Percentiles rank a stretch among this genome's conserved stretches.
Conservation (phyloP, 2,113 vertebrate species). For the Centrocercus urophasianus region DNA sequence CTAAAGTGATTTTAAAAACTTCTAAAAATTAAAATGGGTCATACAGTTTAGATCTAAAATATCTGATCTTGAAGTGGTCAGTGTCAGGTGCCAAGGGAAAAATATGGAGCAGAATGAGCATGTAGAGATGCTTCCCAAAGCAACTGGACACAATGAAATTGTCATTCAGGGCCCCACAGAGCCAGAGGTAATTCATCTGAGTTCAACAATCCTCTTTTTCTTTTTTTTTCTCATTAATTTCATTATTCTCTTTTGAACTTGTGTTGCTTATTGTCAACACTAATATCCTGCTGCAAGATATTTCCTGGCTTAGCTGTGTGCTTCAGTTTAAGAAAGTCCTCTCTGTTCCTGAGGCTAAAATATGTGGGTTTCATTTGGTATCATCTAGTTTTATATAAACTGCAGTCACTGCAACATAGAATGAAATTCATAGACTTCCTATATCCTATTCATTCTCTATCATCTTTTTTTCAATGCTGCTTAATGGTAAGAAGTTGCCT, state of each 20-base stretch:
- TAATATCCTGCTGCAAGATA: neutral
- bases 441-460: neutral
- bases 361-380: neutral
- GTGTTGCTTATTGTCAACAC: neutral
- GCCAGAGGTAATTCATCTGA: neutral
- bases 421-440: neutral
- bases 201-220: neutral
- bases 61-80: neutral
- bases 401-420: neutral
- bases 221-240: neutral
- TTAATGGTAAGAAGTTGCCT: neutral
- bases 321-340: neutral
- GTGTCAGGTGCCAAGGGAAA: neutral
- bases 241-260: neutral
- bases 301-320: neutral
- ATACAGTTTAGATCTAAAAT: neutral
- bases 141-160: neutral
- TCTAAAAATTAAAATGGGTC: neutral
- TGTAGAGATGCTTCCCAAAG: rapidly evolving
- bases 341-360: neutral
- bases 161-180: neutral
- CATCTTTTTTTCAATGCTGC: neutral
- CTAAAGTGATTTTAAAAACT: neutral
- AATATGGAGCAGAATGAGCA: neutral
- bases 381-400: neutral